phyloP scores from a whole-genome alignment of 2,113 vertebrate species.

The Suncus etruscus region DNA sequence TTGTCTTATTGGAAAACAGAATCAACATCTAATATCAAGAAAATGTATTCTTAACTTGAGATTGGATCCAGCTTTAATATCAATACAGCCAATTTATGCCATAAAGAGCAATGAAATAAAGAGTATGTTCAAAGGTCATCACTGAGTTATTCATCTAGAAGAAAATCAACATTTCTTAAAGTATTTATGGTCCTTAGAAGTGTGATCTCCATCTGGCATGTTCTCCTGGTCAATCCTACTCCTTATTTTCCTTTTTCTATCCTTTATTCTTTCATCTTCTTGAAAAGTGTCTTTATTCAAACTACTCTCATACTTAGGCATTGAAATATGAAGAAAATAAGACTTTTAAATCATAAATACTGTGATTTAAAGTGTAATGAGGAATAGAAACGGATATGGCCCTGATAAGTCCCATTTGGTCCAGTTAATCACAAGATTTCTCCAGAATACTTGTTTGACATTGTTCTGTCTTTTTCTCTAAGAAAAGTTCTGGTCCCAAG shows the following conservation, averaged over 20 bases:
- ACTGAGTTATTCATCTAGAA: not conserved
- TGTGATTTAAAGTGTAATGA: slow-evolving; percentile 24
- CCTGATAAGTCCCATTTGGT: slow-evolving; percentile 16
- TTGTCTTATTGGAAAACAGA: slow-evolving; percentile 11
- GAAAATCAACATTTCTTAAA: slow-evolving; percentile 58
- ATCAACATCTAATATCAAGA: slow-evolving; percentile 52
- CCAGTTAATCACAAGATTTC: slow-evolving; percentile 71
- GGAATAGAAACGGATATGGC: slow-evolving; percentile 48
- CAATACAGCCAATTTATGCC: slow-evolving; percentile 38
- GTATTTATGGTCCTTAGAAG: slow-evolving; percentile 21
- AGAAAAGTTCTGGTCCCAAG: slow-evolving; percentile 70
- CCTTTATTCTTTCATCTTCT: not conserved
- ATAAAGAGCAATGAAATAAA: slow-evolving; percentile 51
- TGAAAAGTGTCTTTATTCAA: slow-evolving; percentile 35
- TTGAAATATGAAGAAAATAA: slow-evolving; percentile 46
- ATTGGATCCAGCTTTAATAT: slow-evolving; percentile 66
- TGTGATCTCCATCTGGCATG: not conserved
- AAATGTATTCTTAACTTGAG: slow-evolving; percentile 59
- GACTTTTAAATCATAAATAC: slow-evolving; percentile 5
- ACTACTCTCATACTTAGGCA: slow-evolving; percentile 26
- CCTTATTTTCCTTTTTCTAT: slow-evolving; percentile 17
- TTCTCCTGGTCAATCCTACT: not conserved
- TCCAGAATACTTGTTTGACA: slow-evolving; percentile 66
- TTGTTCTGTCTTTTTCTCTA: slow-evolving; percentile 69
- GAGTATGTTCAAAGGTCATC: slow-evolving; percentile 20